Evolutionary conservation across 2,797 vertebrate genomes (phyloP).

Genomic region (Bryconaethiops microstoma): DNA sequence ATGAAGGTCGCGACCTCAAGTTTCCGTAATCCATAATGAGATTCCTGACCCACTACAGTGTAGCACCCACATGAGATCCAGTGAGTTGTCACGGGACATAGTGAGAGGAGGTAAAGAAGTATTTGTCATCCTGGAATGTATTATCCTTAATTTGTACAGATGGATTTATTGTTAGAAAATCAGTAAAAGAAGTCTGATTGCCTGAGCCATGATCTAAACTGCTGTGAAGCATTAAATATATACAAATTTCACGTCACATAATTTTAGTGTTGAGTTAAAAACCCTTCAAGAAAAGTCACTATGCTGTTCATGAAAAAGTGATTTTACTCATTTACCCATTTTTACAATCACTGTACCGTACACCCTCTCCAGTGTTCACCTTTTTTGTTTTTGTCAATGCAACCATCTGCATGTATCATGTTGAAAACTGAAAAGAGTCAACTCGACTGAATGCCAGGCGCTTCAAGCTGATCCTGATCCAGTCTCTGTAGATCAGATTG

Average conservation of each 20-base stretch:
- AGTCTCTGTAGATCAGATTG: conserved; percentile 6
- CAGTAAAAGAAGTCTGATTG: too few relatives aligned
- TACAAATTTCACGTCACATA: too few relatives aligned
- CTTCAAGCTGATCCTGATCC: not conserved
- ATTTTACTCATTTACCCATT: too few relatives aligned
- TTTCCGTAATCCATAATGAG: conserved; percentile 43
- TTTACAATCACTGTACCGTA: not conserved
- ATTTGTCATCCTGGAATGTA: not conserved
- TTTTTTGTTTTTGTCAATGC: not conserved
- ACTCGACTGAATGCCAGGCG: not conserved
- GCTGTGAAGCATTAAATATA: too few relatives aligned
- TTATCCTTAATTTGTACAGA: too few relatives aligned
- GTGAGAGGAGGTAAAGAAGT: not conserved
- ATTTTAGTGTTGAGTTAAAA: too few relatives aligned
- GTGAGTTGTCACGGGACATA: not conserved
- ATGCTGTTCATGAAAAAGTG: too few relatives aligned
- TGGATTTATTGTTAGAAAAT: too few relatives aligned
- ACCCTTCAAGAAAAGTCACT: not conserved
- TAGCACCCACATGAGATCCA: not conserved
- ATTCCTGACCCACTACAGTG: conserved; percentile 23
- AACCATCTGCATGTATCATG: not conserved
- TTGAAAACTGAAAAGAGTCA: not conserved
- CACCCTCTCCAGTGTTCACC: not conserved
- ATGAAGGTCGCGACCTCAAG: conserved; percentile 38
- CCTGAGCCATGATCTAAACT: too few relatives aligned